Evolutionary conservation across 1,140 invertebrate genomes (phyloP).

Genomic region (Ylistrum balloti): DNA sequence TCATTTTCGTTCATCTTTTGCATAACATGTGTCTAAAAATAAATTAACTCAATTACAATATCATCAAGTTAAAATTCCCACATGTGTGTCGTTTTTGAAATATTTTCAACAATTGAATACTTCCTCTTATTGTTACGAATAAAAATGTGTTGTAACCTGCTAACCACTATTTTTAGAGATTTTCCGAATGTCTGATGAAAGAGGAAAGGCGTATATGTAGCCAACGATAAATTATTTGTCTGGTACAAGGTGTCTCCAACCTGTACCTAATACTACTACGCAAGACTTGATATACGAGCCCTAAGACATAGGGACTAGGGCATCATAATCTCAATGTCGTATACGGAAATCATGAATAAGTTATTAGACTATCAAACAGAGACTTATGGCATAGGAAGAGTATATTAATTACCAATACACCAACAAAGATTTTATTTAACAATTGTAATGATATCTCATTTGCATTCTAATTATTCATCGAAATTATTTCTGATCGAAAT

Average conservation of each 20-base stretch:
- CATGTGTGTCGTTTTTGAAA: too few species aligned
- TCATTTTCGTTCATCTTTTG: too few species aligned
- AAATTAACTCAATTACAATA: too few species aligned
- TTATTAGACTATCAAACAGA: not conserved
- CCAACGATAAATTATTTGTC: not conserved
- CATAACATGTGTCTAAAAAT: too few species aligned
- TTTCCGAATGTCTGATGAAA: too few species aligned
- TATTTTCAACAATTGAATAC: too few species aligned
- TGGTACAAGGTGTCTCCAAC: not conserved
- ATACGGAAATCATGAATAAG: not conserved
- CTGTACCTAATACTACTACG: not conserved
- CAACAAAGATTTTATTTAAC: not conserved
- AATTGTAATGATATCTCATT: not conserved
- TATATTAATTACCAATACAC: not conserved
- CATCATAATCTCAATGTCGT: too few species aligned
- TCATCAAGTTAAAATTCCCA: too few species aligned
- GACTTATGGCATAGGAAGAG: not conserved
- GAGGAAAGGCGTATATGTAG: too few species aligned
- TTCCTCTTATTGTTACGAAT: too few species aligned
- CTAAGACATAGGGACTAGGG: not conserved
- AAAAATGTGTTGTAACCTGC: too few species aligned
- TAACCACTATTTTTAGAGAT: too few species aligned
- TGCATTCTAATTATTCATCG: not conserved
- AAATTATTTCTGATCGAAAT: not conserved
- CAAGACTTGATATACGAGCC: not conserved